Percentiles rank a stretch among this genome's conserved stretches.
Conservation (phyloP, 2,113 vertebrate species). For the Ophiodon elongatus region DNA sequence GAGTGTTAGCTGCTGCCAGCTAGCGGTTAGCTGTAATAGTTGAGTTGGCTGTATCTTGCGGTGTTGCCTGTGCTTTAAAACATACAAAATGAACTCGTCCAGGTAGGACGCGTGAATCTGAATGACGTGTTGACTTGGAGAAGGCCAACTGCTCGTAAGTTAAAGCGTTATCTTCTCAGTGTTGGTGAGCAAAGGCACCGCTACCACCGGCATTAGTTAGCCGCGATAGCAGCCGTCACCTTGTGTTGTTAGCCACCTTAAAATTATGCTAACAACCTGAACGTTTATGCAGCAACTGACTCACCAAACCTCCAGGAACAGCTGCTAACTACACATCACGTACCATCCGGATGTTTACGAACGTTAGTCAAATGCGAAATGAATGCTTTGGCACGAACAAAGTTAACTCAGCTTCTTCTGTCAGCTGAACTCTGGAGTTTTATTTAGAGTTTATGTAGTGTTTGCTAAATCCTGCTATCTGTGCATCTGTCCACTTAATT, state of each 20-base stretch:
- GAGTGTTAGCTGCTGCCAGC: slow-evolving; percentile 12
- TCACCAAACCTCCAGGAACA: neutral
- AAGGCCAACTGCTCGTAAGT: no score
- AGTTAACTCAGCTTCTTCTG: neutral
- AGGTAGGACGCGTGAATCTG: neutral
- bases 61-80: neutral
- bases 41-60: neutral
- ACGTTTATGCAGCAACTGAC: neutral
- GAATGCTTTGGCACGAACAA: neutral
- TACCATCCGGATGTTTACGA: neutral
- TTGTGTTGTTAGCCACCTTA: neutral
- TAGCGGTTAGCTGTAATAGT: slow-evolving; percentile 5
- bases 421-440: neutral
- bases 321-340: neutral
- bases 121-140: neutral
- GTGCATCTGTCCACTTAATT: neutral
- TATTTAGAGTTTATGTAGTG: neutral
- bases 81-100: rapidly evolving
- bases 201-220: neutral
- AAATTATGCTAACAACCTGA: neutral
- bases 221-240: neutral
- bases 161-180: neutral
- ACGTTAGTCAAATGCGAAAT: neutral
- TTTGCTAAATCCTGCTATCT: neutral
- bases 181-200: slow-evolving; percentile 7